Evolutionary conservation across 2,113 vertebrate species (phyloP).

Genomic region (Narcine bancroftii): DNA sequence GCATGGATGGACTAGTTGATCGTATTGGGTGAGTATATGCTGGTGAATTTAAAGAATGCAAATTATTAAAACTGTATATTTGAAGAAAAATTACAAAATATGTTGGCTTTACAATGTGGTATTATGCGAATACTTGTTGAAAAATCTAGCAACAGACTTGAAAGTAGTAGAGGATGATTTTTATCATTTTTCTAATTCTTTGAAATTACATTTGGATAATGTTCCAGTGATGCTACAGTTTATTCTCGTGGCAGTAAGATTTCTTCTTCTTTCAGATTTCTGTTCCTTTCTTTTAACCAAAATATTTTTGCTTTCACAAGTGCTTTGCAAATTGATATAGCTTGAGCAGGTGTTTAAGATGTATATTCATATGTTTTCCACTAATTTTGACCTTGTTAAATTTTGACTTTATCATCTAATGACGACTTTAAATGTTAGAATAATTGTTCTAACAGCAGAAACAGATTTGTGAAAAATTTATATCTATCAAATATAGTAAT

Average conservation of each 20-base stretch:
- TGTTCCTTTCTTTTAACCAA: not conserved
- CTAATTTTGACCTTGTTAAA: not conserved
- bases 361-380: not conserved
- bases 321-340: not conserved
- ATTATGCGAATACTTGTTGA: not conserved
- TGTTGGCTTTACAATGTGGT: not conserved
- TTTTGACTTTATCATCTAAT: not conserved
- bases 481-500: not conserved
- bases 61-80: not conserved
- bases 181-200: not conserved
- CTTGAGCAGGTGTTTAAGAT: not conserved
- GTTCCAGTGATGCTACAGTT: not conserved
- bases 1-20: slow-evolving; percentile 82
- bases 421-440: not conserved
- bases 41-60: too few species aligned
- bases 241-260: not conserved
- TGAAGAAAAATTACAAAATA: not conserved
- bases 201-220: not conserved
- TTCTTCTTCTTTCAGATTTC: not conserved
- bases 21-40: slow-evolving; percentile 73
- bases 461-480: not conserved
- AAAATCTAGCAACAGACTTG: not conserved
- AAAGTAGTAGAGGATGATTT: not conserved
- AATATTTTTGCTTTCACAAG: not conserved
- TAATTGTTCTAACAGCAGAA: not conserved